Evolutionary conservation across 2,113 vertebrate genomes (phyloP).

Genomic region (Platycercus adscitus): DNA sequence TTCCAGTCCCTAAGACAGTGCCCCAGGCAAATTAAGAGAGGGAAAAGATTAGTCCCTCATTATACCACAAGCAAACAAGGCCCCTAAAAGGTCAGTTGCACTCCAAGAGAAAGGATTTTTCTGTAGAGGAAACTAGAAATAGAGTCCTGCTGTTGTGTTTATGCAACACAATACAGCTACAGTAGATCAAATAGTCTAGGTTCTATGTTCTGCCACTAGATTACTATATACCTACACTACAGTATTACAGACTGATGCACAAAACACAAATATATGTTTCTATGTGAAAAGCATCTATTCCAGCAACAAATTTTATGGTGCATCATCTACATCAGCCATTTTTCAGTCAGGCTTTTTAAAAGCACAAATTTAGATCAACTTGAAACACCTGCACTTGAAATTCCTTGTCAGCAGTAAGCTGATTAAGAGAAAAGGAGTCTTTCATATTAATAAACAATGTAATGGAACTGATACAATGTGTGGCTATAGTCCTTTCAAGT

Average conservation of each 20-base stretch:
- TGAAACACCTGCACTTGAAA: constrained; percentile 31
- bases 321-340: background rate
- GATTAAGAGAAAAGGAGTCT: background rate
- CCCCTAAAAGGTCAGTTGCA: background rate
- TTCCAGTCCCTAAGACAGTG: background rate
- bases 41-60: background rate
- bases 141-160: background rate
- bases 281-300: background rate
- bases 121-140: background rate
- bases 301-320: background rate
- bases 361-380: background rate
- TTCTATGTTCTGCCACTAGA: background rate
- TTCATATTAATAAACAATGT: background rate
- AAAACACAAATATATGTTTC: background rate
- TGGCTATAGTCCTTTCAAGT: constrained; percentile 17
- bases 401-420: background rate
- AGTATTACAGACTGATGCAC: background rate
- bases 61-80: background rate
- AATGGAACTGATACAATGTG: background rate
- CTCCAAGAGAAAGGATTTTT: background rate
- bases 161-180: background rate
- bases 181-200: background rate
- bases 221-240: background rate
- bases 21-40: background rate
- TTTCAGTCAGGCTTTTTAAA: background rate